phyloP scores from a whole-genome alignment of 2,888 invertebrate species.

The Antitype chi region DNA sequence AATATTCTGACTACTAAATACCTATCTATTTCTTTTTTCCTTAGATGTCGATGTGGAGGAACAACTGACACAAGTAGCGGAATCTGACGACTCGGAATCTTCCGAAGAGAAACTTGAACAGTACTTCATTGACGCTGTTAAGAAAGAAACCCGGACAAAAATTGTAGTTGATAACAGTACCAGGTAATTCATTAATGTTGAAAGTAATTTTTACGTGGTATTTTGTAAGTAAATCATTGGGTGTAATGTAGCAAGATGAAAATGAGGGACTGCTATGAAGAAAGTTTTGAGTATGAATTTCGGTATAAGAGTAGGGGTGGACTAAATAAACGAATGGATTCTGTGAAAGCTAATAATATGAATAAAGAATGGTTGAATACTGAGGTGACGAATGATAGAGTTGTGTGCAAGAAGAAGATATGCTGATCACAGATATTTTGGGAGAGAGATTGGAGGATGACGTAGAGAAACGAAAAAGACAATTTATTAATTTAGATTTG shows the following conservation, averaged over 20 bases:
- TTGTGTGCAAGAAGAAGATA: neutral
- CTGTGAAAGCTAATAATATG: neutral
- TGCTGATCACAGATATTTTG: neutral
- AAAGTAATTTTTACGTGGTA: neutral
- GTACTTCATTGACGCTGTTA: slow-evolving; percentile 89
- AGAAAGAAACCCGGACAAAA: slow-evolving; percentile 83
- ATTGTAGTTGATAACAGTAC: slow-evolving; percentile 79
- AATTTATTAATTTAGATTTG: neutral
- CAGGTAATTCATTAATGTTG: slow-evolving; percentile 71
- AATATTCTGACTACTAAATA: slow-evolving; percentile 16
- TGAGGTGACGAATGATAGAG: neutral
- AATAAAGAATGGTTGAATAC: neutral
- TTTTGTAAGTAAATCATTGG: neutral
- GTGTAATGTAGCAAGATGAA: neutral
- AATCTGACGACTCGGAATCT: slow-evolving; percentile 95
- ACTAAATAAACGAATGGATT: neutral
- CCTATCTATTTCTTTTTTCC: slow-evolving; percentile 37
- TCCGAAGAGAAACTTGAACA: slow-evolving; percentile 94
- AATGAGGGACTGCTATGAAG: no score
- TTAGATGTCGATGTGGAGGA: slow-evolving; percentile 78
- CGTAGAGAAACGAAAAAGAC: neutral
- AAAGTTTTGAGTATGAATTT: neutral
- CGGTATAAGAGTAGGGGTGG: neutral
- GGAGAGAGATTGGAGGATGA: neutral
- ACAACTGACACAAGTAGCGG: slow-evolving; percentile 93